Evolutionary conservation across 2,888 invertebrate species (phyloP), one percentile per base, ranked within the genome.

Genomic region (Epistrophe grossulariae): DNA sequence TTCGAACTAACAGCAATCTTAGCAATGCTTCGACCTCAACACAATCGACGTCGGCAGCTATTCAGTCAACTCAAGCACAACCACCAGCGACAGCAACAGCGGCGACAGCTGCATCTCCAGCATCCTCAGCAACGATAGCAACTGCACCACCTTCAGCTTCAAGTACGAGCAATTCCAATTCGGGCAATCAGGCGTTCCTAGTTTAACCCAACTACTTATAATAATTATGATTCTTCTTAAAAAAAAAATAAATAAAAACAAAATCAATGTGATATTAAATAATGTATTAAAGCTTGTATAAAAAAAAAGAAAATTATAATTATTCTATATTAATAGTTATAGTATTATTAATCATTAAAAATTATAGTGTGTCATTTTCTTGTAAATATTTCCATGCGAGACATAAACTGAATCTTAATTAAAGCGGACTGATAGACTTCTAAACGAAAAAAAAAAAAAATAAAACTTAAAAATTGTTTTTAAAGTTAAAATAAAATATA

Each of bases 21-120:
- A 92, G 92, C 85, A 92, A 91, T 89, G 91, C 92, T 50, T 92
- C 92, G 89, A 92, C 92, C 19, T 91, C 91, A 74, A 92, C 92
- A 19, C 92, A 92, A 89, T 92, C 92, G 24, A 92, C 92, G 19
- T 91, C 92, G n/a, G 90, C 91, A 77, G 89, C 90, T 15, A 89
- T 89, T 74, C 90, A 89, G 88, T 88, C 90, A 88, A 82, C 89
- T 9, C 89, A 88, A 57, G 89, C 90, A 13, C 90, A 90, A 88
- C 89, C 90, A 62, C 90, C 90, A 87, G 13, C 79, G 7, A 19
- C 68, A 8, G 28, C 59, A 8, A 19, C 68, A 10, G 28, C 59
- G 8, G 57, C 73, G 1, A n/a, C 62, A 28, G 50, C n/a, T n/a
- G n/a, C 19, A 35, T 76, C 79, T 0, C 48, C 76, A 31, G 50